Conservation (phyloP, 1,140 invertebrate species). For the Apis cerana region DNA sequence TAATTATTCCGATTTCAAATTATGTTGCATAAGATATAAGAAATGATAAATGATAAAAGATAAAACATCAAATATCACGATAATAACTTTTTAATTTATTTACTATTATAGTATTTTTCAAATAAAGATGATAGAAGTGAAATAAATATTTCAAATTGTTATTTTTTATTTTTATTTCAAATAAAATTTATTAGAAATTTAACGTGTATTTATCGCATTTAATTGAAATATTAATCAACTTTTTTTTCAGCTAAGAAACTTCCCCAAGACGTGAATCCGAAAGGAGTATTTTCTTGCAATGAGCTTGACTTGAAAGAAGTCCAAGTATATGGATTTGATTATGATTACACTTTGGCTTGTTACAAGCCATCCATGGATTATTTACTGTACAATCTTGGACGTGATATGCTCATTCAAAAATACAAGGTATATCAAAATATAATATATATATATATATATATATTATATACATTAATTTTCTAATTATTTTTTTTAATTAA, state of each 20-base stretch:
- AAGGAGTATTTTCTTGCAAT: slow-evolving; percentile 98
- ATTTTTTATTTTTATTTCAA: too few species aligned
- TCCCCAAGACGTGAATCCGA: slow-evolving; percentile 91
- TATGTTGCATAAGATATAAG: not conserved
- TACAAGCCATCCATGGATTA: slow-evolving; percentile 95
- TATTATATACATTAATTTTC: not conserved
- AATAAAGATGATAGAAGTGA: too few species aligned
- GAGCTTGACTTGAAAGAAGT: slow-evolving; percentile 95
- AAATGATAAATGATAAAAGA: slow-evolving; percentile 16
- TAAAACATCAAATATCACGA: not conserved
- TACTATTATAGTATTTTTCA: not conserved
- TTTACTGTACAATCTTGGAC: slow-evolving; percentile 95
- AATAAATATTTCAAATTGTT: too few species aligned
- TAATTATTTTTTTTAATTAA: not conserved
- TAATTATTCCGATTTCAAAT: not conserved
- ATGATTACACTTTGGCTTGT: slow-evolving; percentile 98
- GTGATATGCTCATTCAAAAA: slow-evolving; percentile 92
- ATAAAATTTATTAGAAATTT: too few species aligned
- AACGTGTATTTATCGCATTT: not conserved
- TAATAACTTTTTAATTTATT: not conserved
- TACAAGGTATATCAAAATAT: slow-evolving; percentile 86
- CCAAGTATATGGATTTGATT: slow-evolving; percentile 98
- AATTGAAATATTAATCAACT: too few species aligned
- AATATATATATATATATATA: not conserved
- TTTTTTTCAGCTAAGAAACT: slow-evolving; percentile 89